Evolutionary conservation across 2,113 vertebrate species (phyloP), one percentile per base, ranked within the genome.

Genomic region (Thunnus maccoyii): DNA sequence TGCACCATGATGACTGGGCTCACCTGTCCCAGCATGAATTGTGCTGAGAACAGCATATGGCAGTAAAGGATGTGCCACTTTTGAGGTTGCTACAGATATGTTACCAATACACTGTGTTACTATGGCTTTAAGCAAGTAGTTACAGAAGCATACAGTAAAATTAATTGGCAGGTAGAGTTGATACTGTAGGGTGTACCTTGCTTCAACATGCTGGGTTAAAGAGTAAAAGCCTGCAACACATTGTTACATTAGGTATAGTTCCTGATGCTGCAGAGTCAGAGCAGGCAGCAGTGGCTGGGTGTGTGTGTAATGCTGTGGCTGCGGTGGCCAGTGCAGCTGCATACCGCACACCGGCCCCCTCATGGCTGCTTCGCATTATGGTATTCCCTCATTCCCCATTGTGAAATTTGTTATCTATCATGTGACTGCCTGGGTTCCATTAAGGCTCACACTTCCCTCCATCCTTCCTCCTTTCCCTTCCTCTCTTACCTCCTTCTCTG

Each of bases 351-450:
- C 44, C 5, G 50, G 50, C 62, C 72, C 60, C 65, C 69, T 76
- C 46, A 67, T 36, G 82, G 69, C 91, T 94, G 92, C 86, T 92
- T 93, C 63, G 46, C 60, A 90, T 94, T 92, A 91, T 44, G 51
- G 80, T 85, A 88, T 82, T 91, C 87, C 83, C 85, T 91, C 64
- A 67, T 83, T 91, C 82, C 91, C 85, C 65, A 56, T 80, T 83
- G 86, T 86, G 87, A 93, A 91, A 91, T 93, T 78, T 90, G 89
- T 83, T 89, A 88, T 92, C 83, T 86, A 84, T 88, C 88, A 89
- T 82, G 83, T 68, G 72, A 88, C 78, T 66, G 72, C 80, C 86
- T 92, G 89, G 77, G 62, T 82, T 86, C 72, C 77, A 91, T 89
- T 89, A 89, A 78, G 25, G 48, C 83, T 80, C 82, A 76, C 74